Percentiles rank a stretch among this genome's conserved stretches.
phyloP scores from a whole-genome alignment of 2,888 invertebrate genomes.

The Eilema griseolum region DNA sequence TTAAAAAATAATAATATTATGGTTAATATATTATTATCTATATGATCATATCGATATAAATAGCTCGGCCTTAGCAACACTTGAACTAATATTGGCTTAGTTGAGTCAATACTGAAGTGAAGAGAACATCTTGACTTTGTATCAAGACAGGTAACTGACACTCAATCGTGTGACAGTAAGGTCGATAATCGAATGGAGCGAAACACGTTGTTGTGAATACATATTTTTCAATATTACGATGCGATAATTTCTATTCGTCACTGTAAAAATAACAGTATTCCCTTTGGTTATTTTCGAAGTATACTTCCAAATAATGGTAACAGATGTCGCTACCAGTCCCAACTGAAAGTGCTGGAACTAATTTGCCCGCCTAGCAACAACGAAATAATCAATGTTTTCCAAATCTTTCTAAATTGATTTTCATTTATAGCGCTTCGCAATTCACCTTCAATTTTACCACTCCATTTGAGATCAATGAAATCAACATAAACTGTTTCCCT shows the following conservation, averaged over 20 bases:
- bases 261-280: conserved; percentile 35
- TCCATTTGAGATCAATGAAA: conserved; percentile 17
- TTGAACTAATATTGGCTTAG: conserved; percentile 59
- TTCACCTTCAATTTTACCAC: conserved; percentile 29
- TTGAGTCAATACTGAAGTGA: conserved; percentile 47
- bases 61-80: conserved; percentile 58
- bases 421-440: conserved; percentile 44
- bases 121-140: conserved; percentile 21
- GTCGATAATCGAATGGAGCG: conserved; percentile 18
- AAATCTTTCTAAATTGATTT: conserved; percentile 48
- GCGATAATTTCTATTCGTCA: conserved; percentile 33
- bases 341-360: conserved; percentile 12
- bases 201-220: conserved; percentile 16
- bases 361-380: conserved; percentile 53
- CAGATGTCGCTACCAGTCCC: conserved; percentile 64
- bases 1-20: not conserved
- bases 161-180: conserved; percentile 5
- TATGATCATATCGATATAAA: conserved; percentile 55
- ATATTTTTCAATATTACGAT: conserved; percentile 31
- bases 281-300: conserved; percentile 27
- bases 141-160: conserved; percentile 17
- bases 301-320: conserved; percentile 39
- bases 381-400: conserved; percentile 40
- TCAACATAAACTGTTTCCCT: conserved; percentile 15
- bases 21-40: conserved; percentile 20